Percentiles rank a stretch among this genome's conserved stretches.
phyloP scores from a whole-genome alignment of 2,888 invertebrate genomes.

The Napeogenes inachia region DNA sequence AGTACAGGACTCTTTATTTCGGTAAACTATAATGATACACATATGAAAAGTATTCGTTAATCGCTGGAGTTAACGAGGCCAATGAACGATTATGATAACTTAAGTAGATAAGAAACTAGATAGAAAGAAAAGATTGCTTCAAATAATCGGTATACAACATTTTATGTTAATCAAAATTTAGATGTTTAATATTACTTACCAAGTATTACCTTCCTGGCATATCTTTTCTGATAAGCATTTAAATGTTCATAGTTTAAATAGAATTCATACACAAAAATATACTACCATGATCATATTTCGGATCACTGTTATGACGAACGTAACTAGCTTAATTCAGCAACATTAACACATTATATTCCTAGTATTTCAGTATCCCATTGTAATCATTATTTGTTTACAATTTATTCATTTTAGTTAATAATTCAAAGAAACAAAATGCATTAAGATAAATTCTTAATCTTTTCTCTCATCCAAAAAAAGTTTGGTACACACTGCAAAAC shows the following conservation, averaged over 20 bases:
- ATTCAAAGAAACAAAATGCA: too few relatives aligned
- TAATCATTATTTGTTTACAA: too few relatives aligned
- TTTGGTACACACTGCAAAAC: background rate
- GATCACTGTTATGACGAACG: background rate
- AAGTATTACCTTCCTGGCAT: background rate
- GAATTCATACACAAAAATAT: background rate
- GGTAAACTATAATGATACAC: too few relatives aligned
- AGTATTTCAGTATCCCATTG: conserved; percentile 29
- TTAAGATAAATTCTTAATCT: too few relatives aligned
- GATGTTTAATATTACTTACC: background rate
- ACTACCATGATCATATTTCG: background rate
- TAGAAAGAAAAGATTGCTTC: too few relatives aligned
- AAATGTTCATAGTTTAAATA: background rate
- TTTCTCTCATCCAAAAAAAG: too few relatives aligned
- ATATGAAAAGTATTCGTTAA: background rate
- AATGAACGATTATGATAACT: too few relatives aligned
- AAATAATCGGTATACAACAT: background rate
- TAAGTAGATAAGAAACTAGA: too few relatives aligned
- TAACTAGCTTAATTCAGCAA: conserved; percentile 5
- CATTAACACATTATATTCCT: conserved; percentile 37
- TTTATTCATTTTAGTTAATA: too few relatives aligned
- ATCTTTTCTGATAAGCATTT: conserved; percentile 2
- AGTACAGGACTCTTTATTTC: too few relatives aligned
- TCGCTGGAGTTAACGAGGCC: too few relatives aligned
- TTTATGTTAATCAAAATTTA: background rate